Base-by-base conservation (phyloP, 2,113 vertebrate species). In the Henicopernis longicauda region DNA sequence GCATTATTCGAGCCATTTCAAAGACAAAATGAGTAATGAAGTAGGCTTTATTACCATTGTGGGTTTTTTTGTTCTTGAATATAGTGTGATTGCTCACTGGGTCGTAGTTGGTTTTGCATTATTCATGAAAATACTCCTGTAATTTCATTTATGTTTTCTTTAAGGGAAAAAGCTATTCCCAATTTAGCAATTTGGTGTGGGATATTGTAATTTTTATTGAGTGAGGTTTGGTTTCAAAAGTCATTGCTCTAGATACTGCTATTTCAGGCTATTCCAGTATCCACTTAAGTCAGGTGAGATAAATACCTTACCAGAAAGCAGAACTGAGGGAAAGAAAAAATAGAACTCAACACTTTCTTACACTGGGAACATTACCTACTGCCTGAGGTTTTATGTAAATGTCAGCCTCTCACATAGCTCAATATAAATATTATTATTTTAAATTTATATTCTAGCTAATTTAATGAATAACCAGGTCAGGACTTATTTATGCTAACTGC, bases 381-480 rank as follows among this genome's bases (percentile, higher is more conserved):
- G 66, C 62, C 58, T 80, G 58, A 58, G 45, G 92, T 81, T 88
- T 90, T 92, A 65, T 88, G 88, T 63, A 91, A 90, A 86, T 86
- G n/a, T 63, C 58, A 90, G 11, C 44, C 34, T 94, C n/a, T 69
- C 82, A 27, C 26, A 6, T n/a, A 85, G 55, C 0, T 22, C 82
- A 90, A 42, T 86, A 52, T 71, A 92, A 86, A 78, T 93, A 66
- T 22, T 94, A 65, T 42, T 94, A 58, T 58, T 89, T 94, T 45
- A 59, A 86, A 84, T 90, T 81, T 92, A 47, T 86, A 67, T 73
- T 93, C 69, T 13, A 50, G 59, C n/a, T 93, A 74, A 72, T 72
- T 76, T 91, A 94, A 88, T 90, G 74, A 92, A 65, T 92, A 92
- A 86, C 88, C 47, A 84, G 76, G 55, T 96, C 67, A 93, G 36